Conservation (phyloP, 2,113 vertebrate genomes). For the Beaufortia kweichowensis region DNA sequence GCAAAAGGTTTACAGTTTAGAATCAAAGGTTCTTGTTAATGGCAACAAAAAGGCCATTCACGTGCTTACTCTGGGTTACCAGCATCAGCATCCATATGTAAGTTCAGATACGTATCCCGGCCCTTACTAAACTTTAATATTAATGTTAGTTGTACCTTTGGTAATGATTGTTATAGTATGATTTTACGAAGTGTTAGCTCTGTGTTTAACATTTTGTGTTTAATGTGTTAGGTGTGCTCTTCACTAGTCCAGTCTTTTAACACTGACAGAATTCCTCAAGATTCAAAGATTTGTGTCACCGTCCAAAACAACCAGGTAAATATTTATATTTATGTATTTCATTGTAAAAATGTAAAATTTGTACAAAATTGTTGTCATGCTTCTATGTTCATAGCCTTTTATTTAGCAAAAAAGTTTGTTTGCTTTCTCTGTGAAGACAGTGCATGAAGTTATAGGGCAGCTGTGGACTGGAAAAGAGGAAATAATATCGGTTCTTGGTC, state of each 20-base stretch:
- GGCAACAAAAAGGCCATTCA: conserved; percentile 73
- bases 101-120: conserved; percentile 66
- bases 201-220: neutral
- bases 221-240: conserved; percentile 75
- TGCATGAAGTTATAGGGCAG: conserved; percentile 67
- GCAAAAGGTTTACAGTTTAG: conserved; percentile 76
- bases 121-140: no score
- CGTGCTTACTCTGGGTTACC: conserved; percentile 77
- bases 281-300: conserved; percentile 76
- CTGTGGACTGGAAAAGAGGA: conserved; percentile 73
- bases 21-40: conserved; percentile 77
- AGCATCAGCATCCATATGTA: conserved; percentile 75
- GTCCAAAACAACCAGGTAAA: conserved; percentile 69
- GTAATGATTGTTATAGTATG: no score
- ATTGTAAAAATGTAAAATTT: neutral
- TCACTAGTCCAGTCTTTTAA: conserved; percentile 78
- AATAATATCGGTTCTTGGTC: conserved; percentile 69
- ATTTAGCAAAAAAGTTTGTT: neutral
- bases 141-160: no score
- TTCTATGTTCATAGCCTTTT: neutral
- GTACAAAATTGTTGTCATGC: neutral
- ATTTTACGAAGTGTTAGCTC: no score
- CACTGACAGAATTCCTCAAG: conserved; percentile 70
- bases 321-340: no score
- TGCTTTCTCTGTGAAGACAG: conserved; percentile 62